Conservation (phyloP, 2,888 invertebrate species). For the Neria commutata region DNA sequence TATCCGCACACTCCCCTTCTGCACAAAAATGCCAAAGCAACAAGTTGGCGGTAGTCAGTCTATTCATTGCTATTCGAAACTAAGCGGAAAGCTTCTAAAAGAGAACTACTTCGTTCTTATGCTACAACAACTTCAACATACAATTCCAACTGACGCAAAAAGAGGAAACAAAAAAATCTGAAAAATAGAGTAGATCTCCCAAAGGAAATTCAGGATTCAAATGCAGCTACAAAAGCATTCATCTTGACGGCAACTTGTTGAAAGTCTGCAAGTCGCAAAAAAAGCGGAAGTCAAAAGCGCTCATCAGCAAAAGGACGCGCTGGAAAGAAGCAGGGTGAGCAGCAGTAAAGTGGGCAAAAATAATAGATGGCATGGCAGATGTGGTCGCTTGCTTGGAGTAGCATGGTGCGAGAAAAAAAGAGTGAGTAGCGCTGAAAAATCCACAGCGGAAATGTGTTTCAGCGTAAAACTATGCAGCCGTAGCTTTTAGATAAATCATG, state of each 20-base stretch:
- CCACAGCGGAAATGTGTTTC: neutral
- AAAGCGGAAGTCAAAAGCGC: constrained; percentile 41
- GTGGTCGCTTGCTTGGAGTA: neutral
- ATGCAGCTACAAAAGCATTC: constrained; percentile 3
- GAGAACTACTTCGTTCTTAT: no score
- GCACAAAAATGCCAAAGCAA: no score
- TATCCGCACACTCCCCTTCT: no score
- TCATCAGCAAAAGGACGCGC: constrained; percentile 5
- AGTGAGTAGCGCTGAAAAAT: no score
- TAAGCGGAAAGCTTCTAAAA: constrained; percentile 14
- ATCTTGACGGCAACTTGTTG: constrained; percentile 45
- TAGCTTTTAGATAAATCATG: constrained; percentile 13
- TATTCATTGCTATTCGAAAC: no score
- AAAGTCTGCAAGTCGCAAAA: constrained; percentile 30
- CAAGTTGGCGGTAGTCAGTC: no score
- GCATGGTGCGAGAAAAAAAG: neutral
- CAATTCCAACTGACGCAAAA: constrained; percentile 17
- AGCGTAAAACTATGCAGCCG: neutral
- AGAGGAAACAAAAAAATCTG: constrained; percentile 6
- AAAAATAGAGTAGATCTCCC: constrained; percentile 7
- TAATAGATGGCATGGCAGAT: constrained; percentile 2
- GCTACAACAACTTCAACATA: no score
- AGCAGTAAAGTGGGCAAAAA: neutral
- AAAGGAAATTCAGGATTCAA: constrained; percentile 3
- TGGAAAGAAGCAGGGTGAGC: neutral